Base-by-base conservation (phyloP, 1,140 invertebrate species). In the Battus philenor region DNA sequence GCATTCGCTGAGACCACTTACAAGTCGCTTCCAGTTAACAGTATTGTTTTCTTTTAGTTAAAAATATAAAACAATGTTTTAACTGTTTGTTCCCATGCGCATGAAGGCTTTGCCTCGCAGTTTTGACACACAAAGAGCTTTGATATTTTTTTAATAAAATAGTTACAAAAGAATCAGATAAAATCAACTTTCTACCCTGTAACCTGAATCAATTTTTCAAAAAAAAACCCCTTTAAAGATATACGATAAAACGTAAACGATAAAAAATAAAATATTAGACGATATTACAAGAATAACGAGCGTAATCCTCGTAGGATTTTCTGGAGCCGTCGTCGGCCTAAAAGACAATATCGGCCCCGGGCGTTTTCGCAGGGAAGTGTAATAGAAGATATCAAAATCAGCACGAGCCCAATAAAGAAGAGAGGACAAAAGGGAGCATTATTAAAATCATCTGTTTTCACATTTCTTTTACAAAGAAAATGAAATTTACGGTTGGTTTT, bases 291-390 rank as follows among this genome's bases (percentile, higher is more conserved):
- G 47, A 44, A 44, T 44, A 44, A 50, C 43, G 31, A 44, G 9
- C 15, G 27, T 50, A 50, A 50, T 44, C 39, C 47, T 36, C 30
- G 39, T n/a, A 43, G 47, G 39, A 44, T 44, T 50, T 50, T 18
- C 47, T n/a, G 30, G 32, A 50, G 39, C 12, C 39, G 39, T 9
- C 31, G 31, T 9, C 45, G n/a, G 34, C 17, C 20, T 41, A 11
- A 48, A 24, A 26, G 18, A 18, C n/a, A 16, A 31, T 31, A 32
- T 10, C 30, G 20, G 30, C 47, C 16, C 8, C 39, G 17, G 32
- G 47, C 39, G 15, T 29, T 26, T 20, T 27, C 15, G 7, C 6
- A 6, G 22, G 24, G 20, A 44, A 44, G 39, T 44, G 44, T 49
- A 31, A 36, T 36, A 13, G 22, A 27, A 50, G 41, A 44, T 43